A percentile compares a stretch with the other conserved stretches of the same genome.
phyloP scores from a whole-genome alignment of 2,797 vertebrate species.

The Micromesistius poutassou region DNA sequence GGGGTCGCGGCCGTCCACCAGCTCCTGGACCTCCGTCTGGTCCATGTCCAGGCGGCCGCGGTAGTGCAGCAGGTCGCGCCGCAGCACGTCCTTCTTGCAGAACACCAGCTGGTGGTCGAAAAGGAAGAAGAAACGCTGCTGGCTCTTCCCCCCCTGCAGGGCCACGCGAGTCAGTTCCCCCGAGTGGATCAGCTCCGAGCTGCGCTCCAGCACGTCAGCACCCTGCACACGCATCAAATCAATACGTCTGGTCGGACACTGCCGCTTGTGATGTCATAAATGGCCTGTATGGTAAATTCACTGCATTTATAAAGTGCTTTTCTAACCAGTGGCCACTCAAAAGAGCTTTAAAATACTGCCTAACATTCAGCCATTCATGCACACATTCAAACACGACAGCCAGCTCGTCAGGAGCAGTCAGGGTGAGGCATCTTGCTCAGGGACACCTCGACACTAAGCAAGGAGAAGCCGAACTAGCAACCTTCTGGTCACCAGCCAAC shows the following conservation, averaged over 20 bases:
- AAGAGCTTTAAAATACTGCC: too few species aligned
- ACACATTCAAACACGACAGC: too few species aligned
- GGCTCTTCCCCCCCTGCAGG: constrained; percentile 81
- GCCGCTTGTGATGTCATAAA: not conserved
- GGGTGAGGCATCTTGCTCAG: too few species aligned
- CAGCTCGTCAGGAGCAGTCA: too few species aligned
- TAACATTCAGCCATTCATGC: too few species aligned
- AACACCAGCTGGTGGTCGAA: constrained; percentile 97
- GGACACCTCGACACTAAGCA: too few species aligned
- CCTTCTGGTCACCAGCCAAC: too few species aligned
- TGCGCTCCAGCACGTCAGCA: constrained; percentile 79
- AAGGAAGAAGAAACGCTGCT: constrained; percentile 95
- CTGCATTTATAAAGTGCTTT: too few species aligned
- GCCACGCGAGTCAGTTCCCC: constrained; percentile 87
- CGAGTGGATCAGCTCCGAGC: constrained; percentile 93
- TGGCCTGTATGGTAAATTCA: too few species aligned
- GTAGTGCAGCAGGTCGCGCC: constrained; percentile 93
- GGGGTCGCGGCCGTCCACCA: constrained; percentile 82
- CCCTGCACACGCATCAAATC: constrained; percentile 45
- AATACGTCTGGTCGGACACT: not conserved
- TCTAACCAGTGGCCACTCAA: too few species aligned
- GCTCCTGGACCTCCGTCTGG: constrained; percentile 75
- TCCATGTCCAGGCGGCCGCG: constrained; percentile 88
- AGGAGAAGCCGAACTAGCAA: too few species aligned
- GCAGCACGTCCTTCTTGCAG: constrained; percentile 94